Base-by-base conservation (phyloP, 2,113 vertebrate species). In the Noturus placidus region DNA sequence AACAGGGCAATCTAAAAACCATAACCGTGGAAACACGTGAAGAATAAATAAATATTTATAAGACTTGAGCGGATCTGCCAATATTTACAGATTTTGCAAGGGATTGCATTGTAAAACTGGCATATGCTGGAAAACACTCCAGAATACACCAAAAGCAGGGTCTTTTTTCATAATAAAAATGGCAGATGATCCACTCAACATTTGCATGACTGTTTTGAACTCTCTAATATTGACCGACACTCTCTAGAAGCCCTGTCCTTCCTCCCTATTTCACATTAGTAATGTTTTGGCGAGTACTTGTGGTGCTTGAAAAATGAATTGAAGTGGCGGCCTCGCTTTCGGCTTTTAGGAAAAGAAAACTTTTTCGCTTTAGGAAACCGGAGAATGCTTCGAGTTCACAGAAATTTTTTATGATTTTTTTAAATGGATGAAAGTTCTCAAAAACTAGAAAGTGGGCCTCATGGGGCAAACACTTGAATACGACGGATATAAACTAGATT, bases 1-100 rank as follows among this genome's bases (percentile, higher is more conserved):
- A 99, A 93, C 85, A 99, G 92, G 38, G 97, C 98, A 2, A 99
- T 99, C 98, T 99, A 93, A 90, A 88, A 93, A 87, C 67, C 67
- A 90, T 4, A 91, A 67, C 77, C 69, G 84, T 86, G 25, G 8
- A 65, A 46, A 72, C 27, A 65, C 38, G 1, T 93, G 4, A 76
- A 50, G 4, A 76, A 76, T 54, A 2, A 52, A 78, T 15, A 50
- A 11, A 25, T 46, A 74, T 74, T 35, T 25, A 13, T 50, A 77
- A 50, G 17, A 38, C 19, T 38, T 35, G n/a, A 72, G 8, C 38
- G 11, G 38, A 76, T 46, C 3, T 46, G 25, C 1, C 38, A 54
- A 9, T 14, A 1, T 78, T 52, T 30, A 54, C 46, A 30, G 20
- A 54, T n/a, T 27, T 50, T 15, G 27, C 5, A 5, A 17, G 30